phyloP scores from a whole-genome alignment of 2,113 vertebrate genomes.

The Smithornis capensis region DNA sequence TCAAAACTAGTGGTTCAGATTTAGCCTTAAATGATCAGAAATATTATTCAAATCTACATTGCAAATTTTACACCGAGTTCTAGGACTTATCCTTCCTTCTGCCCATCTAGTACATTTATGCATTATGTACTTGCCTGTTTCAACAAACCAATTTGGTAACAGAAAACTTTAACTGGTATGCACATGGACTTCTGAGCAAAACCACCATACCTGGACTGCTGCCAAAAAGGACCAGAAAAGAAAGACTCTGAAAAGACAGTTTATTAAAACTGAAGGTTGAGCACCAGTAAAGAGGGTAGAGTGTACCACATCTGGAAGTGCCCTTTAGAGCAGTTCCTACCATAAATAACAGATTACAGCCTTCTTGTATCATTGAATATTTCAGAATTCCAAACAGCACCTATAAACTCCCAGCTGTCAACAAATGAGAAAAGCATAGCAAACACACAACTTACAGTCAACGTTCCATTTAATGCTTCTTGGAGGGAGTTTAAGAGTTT shows the following conservation, averaged over 20 bases:
- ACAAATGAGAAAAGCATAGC: neutral
- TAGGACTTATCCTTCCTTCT: neutral
- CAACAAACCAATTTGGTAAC: neutral
- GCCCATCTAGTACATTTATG: neutral
- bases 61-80: neutral
- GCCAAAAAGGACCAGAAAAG: too few relatives aligned
- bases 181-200: neutral
- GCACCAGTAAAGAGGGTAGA: neutral
- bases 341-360: neutral
- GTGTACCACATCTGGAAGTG: neutral
- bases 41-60: neutral
- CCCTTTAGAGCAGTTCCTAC: neutral
- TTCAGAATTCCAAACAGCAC: neutral
- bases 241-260: neutral
- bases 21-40: neutral
- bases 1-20: neutral
- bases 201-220: neutral
- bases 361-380: neutral
- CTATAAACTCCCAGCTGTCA: neutral
- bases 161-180: neutral
- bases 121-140: neutral
- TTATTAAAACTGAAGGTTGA: neutral
- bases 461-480: slow-evolving; percentile 88
- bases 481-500: slow-evolving; percentile 85
- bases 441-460: slow-evolving; percentile 80